Base-by-base conservation (phyloP, 2,797 vertebrate genomes). In the Prunella strophiata region DNA sequence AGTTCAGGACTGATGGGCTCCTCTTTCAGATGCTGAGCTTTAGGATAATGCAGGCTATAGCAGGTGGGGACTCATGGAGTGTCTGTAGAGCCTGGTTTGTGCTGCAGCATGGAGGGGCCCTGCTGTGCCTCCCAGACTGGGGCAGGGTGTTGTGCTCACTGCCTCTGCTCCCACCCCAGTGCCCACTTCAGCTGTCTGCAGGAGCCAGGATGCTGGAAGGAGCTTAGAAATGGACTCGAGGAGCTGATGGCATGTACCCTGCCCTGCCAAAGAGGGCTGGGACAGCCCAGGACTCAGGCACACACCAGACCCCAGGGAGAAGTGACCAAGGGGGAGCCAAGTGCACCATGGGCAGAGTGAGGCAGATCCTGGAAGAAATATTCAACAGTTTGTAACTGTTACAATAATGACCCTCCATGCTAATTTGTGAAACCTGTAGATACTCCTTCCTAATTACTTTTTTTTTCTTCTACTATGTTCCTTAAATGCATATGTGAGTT, bases 81-180 rank as follows among this genome's bases (percentile, higher is more conserved):
- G 30, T 40, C 43, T 1, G 0, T 6, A 22, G 27, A 55, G 48
- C 27, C 6, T 38, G 22, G 11, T 26, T 32, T 38, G 61, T 45
- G 51, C 21, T 61, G n/a, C 17, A 18, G 8, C 15, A 6, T 0
- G 0, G 32, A 13, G 12, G 27, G 27, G 34, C 25, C 13, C 52
- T 29, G 18, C 22, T 20, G 4, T 10, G 19, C 52, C 26, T 0
- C 40, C 38, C 4, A 0, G 10, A 12, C 30, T 42, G 0, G 0
- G 58, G 19, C 65, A 77, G 16, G 25, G 15, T 2, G 1, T 10
- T 75, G 13, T 7, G 14, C 51, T 73, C 16, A 8, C 5, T 54
- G 14, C 34, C 34, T 27, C 50, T 38, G 36, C 36, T 65, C 16
- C 23, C 1, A 1, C 4, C 23, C 17, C 20, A 26, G 30, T 5